Percentiles rank a stretch among this genome's conserved stretches.
Evolutionary conservation across 2,113 vertebrate genomes (phyloP).

Genomic region (Marcusenius ussheri): DNA sequence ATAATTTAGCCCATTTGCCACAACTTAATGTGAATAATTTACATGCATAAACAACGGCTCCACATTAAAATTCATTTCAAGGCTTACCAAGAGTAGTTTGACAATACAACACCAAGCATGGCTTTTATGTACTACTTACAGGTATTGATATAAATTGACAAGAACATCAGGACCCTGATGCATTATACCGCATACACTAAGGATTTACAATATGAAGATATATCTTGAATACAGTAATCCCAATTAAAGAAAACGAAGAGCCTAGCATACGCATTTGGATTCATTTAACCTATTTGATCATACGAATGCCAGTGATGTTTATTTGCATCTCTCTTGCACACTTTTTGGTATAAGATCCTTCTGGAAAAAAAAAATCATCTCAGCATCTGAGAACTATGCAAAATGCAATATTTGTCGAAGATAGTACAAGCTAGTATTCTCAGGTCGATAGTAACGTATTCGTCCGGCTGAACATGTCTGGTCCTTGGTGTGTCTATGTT

Average conservation of each 20-base stretch:
- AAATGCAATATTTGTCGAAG: constrained; percentile 21
- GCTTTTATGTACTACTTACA: constrained; percentile 23
- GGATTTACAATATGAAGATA: constrained; percentile 17
- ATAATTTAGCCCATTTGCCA: constrained; percentile 21
- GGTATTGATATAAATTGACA: constrained; percentile 14
- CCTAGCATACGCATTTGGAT: neutral
- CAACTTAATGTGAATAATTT: constrained; percentile 15
- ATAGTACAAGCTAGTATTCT: constrained; percentile 10
- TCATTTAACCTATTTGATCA: constrained; percentile 3
- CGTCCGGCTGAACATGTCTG: constrained; percentile 19
- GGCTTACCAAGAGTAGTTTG: constrained; percentile 18
- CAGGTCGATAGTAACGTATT: constrained; percentile 11
- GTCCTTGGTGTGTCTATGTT: constrained; percentile 24
- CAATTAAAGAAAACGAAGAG: constrained; percentile 16
- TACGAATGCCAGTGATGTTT: neutral
- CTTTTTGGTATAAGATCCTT: constrained; percentile 27
- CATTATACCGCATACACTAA: constrained; percentile 22
- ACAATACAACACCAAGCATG: constrained; percentile 20
- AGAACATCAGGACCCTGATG: constrained; percentile 15
- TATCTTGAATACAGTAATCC: constrained; percentile 2
- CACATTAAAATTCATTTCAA: constrained; percentile 16
- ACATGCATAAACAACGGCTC: constrained; percentile 13
- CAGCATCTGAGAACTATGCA: constrained; percentile 5
- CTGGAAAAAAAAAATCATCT: constrained; percentile 8
- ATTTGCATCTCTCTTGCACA: neutral